Percentiles rank a stretch among this genome's conserved stretches.
phyloP scores from a whole-genome alignment of 2,113 vertebrate species.

The Anser brachyrhynchus region DNA sequence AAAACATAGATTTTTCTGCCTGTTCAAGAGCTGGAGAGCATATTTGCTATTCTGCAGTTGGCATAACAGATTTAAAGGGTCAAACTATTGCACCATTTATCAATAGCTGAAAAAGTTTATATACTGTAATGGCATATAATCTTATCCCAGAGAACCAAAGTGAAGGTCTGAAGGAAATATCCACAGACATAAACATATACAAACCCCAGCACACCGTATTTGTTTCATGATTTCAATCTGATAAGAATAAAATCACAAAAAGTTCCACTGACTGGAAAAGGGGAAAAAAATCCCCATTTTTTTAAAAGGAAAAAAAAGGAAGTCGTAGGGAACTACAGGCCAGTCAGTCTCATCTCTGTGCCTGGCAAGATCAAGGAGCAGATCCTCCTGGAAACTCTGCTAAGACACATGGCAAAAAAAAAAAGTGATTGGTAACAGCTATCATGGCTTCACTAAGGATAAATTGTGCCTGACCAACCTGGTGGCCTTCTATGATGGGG shows the following conservation, averaged over 20 bases:
- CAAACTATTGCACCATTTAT: neutral
- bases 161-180: neutral
- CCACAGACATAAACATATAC: neutral
- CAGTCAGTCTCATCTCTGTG: too few relatives aligned
- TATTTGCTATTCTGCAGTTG: neutral
- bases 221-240: neutral
- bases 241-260: neutral
- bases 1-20: slow-evolving; percentile 2
- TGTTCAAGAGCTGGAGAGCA: neutral
- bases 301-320: too few relatives aligned
- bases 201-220: neutral
- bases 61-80: neutral
- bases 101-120: neutral
- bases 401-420: too few relatives aligned
- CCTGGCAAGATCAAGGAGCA: too few relatives aligned
- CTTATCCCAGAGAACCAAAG: neutral
- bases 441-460: too few relatives aligned
- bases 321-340: too few relatives aligned
- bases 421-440: too few relatives aligned
- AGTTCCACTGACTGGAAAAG: too few relatives aligned
- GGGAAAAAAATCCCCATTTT: too few relatives aligned
- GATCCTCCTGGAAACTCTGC: too few relatives aligned
- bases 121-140: neutral
- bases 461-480: too few relatives aligned
- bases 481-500: too few relatives aligned